Evolutionary conservation across 2,113 vertebrate genomes (phyloP), one percentile per base, ranked within the genome.

Genomic region (Notarius quadriscutis): DNA sequence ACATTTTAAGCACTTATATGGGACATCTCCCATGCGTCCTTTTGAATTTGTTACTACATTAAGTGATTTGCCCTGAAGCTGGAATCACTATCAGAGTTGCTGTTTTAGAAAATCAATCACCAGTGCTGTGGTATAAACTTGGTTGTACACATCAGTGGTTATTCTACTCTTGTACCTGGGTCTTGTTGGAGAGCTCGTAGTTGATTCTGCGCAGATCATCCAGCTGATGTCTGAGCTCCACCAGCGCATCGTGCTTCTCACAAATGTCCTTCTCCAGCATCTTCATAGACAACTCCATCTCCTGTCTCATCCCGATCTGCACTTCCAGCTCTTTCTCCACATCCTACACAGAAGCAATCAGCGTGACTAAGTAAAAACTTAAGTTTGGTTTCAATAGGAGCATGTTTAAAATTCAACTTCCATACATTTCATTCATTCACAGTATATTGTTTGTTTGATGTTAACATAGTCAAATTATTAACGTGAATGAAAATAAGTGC

Each of bases 221-320:
- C 85, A 99, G 95, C 86, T 99, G 98, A 93, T 98, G 97, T 27
- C 98, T 93, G 85, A 99, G 97, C 1, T 97, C 97, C 92, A 98
- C 96, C 92, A 99, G 93, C 0, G 97, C 96, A 2, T 99, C 98
- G 86, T 99, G 98, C 92, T 99, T 99, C 92, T 99, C 98, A 4
- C 97, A 99, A 80, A 99, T 95, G 22, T 99, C 98, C 74, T 99
- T 99, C 93, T 99, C 98, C 93, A 99, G 95, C 98, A 99, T 99
- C 95, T 99, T 99, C 98, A 99, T 98, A 48, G 97, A 98, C 89
- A 99, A 75, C 77, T 99, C 98, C 98, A 99, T 99, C 95, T 99
- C 98, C 94, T 99, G 98, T 82, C 97, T 96, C 96, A 99, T 99
- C 79, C 98, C 97, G 0, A 99, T 99, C 95, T 99, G 98, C 7